Conservation (phyloP, 2,113 vertebrate genomes). For the Arothron firmamentum region DNA sequence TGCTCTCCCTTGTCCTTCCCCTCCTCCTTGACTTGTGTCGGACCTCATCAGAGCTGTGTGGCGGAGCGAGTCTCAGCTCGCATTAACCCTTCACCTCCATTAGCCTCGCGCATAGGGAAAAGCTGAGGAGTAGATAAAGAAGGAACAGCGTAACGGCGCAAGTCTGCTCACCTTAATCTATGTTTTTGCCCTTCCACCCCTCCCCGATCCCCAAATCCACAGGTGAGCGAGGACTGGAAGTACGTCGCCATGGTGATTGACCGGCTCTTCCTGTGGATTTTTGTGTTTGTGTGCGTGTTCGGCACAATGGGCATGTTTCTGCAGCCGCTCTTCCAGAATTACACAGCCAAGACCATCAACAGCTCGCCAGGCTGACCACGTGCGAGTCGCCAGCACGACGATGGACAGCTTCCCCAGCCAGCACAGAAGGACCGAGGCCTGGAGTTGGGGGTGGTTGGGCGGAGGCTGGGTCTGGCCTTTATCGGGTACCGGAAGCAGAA, state of each 20-base stretch:
- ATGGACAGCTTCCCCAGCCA: conserved; percentile 55
- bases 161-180: conserved; percentile 33
- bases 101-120: conserved; percentile 31
- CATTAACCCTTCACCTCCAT: conserved; percentile 73
- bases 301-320: conserved; percentile 95
- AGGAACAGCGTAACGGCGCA: conserved; percentile 9
- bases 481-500: conserved; percentile 48
- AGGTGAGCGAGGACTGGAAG: conserved; percentile 99
- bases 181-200: neutral
- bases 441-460: conserved; percentile 19
- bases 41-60: conserved; percentile 72
- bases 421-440: conserved; percentile 46
- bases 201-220: conserved; percentile 22
- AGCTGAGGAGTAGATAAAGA: neutral
- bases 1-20: conserved; percentile 24
- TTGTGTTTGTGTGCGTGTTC: conserved; percentile 91
- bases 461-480: conserved; percentile 37
- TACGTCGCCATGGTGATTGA: conserved; percentile 98
- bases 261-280: conserved; percentile 96
- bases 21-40: conserved; percentile 46
- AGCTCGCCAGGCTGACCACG: conserved; percentile 72
- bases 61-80: conserved; percentile 60
- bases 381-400: conserved; percentile 13
- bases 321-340: conserved; percentile 96
- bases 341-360: conserved; percentile 81